Percentiles rank a stretch among this genome's conserved stretches.
phyloP scores from a whole-genome alignment of 2,113 vertebrate genomes.

The Triplophysa tibetana region DNA sequence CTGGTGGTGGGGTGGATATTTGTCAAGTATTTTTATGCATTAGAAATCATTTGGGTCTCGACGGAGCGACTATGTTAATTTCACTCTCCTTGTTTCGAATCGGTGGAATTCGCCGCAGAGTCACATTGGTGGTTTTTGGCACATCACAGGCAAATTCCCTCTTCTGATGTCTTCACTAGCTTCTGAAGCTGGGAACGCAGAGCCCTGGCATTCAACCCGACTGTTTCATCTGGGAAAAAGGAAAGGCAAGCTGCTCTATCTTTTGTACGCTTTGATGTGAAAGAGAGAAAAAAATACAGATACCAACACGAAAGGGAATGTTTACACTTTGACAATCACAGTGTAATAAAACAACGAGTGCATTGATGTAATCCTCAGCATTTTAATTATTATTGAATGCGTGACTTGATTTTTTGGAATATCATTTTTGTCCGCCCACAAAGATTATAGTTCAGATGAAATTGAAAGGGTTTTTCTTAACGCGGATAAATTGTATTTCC shows the following conservation, averaged over 20 bases:
- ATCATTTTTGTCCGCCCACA: not conserved
- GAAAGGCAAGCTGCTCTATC: constrained; percentile 53
- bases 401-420: constrained; percentile 56
- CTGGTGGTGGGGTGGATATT: constrained; percentile 66
- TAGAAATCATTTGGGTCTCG: constrained; percentile 63
- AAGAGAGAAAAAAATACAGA: constrained; percentile 54
- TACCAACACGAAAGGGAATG: constrained; percentile 54
- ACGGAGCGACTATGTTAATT: constrained; percentile 67
- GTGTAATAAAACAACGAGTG: constrained; percentile 23
- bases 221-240: constrained; percentile 65
- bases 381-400: constrained; percentile 58
- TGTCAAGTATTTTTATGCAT: constrained; percentile 65
- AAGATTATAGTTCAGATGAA: constrained; percentile 3
- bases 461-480: constrained; percentile 10
- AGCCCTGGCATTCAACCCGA: constrained; percentile 49
- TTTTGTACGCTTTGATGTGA: constrained; percentile 57
- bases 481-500: not conserved
- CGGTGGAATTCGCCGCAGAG: constrained; percentile 55
- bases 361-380: constrained; percentile 51
- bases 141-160: constrained; percentile 65
- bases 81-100: constrained; percentile 49
- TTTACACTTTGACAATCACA: constrained; percentile 43
- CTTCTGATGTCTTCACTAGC: constrained; percentile 69
- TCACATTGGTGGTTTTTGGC: constrained; percentile 54
- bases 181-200: constrained; percentile 59